Evolutionary conservation across 2,113 vertebrate species (phyloP).

Genomic region (Anser cygnoides): DNA sequence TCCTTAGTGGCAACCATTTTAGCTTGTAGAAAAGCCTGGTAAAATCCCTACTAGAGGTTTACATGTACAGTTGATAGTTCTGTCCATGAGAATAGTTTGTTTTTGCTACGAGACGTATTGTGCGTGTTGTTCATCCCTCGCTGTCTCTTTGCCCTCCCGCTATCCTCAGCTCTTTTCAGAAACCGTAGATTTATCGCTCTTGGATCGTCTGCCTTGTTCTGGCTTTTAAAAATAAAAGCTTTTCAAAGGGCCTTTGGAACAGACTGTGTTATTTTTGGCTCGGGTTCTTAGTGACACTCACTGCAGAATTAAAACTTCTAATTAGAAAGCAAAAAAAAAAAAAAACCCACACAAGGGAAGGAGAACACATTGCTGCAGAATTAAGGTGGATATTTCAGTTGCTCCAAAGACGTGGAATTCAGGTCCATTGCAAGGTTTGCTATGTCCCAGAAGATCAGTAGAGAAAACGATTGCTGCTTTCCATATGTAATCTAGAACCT

Average conservation of each 20-base stretch:
- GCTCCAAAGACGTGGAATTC: not conserved
- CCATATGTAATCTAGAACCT: not conserved
- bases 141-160: constrained; percentile 39
- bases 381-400: constrained; percentile 43
- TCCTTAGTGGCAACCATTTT: not conserved
- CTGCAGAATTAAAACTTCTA: constrained; percentile 61
- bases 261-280: constrained; percentile 66
- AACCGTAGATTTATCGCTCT: constrained; percentile 66
- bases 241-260: constrained; percentile 59
- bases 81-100: not conserved
- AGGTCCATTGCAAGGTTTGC: not conserved
- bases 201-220: constrained; percentile 50
- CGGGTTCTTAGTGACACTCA: constrained; percentile 14
- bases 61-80: not conserved
- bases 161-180: constrained; percentile 56
- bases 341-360: not conserved
- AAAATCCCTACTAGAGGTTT: not conserved
- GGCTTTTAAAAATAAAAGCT: constrained; percentile 66
- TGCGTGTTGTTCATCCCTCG: constrained; percentile 18
- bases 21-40: not conserved
- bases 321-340: constrained; percentile 39
- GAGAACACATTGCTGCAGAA: not conserved
- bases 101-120: not conserved
- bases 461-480: not conserved
- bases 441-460: not conserved